Conservation (phyloP, 2,113 vertebrate genomes). For the Genyomyrus donnyi region DNA sequence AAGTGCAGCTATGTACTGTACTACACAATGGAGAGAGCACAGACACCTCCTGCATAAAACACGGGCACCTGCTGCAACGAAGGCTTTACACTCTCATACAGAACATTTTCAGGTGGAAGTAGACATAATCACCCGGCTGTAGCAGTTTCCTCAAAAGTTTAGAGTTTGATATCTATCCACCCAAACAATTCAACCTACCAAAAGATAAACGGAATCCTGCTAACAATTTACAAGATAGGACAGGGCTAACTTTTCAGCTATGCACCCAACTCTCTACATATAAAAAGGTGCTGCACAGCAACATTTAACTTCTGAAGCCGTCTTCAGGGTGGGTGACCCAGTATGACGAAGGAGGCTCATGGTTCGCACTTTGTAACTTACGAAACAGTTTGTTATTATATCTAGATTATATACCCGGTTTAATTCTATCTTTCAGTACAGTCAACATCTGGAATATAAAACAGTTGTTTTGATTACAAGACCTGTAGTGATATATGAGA, state of each 20-base stretch:
- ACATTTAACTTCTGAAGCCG: background rate
- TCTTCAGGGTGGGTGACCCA: background rate
- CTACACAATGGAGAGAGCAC: background rate
- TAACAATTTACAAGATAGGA: background rate
- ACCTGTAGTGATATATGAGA: background rate
- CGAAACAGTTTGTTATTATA: background rate
- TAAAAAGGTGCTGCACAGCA: background rate
- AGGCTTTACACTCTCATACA: constrained; percentile 21
- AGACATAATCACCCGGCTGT: constrained; percentile 32
- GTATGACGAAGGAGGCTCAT: background rate
- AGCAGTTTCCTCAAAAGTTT: constrained; percentile 26
- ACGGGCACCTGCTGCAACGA: background rate
- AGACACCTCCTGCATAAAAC: background rate
- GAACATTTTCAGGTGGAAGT: constrained; percentile 32
- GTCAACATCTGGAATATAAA: background rate
- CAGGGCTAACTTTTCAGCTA: background rate
- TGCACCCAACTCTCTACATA: too few relatives aligned
- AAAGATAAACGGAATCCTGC: background rate
- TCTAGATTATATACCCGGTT: background rate
- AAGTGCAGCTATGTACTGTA: background rate
- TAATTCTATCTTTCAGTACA: background rate
- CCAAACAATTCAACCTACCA: background rate
- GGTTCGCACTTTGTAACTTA: too few relatives aligned
- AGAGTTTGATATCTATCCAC: background rate
- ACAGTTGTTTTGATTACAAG: background rate